These are phyloP conservation scores for Podotricha telesiphe DNA, from an alignment of 2,888 invertebrate species.

Conservation along the genomic window DNA sequence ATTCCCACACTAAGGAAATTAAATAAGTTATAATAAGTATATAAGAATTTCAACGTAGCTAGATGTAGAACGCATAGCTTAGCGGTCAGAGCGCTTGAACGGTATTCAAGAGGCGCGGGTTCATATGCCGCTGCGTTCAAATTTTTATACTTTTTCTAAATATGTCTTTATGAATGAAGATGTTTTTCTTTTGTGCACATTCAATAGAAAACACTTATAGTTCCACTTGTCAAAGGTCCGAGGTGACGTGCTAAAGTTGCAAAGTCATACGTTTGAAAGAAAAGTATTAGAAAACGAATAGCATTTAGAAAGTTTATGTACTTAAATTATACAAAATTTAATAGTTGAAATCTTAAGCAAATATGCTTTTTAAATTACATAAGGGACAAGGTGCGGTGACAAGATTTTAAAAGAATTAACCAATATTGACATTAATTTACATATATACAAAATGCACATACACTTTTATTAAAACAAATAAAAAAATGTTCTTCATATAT, in stretches of 20 bases:
- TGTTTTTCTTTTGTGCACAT: background rate
- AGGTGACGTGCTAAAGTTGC: background rate
- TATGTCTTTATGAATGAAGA: background rate
- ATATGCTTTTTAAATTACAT: background rate
- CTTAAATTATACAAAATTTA: background rate
- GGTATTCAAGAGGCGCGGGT: too few relatives aligned
- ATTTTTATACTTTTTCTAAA: too few relatives aligned
- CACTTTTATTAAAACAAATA: too few relatives aligned
- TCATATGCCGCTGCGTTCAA: too few relatives aligned
- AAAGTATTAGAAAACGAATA: background rate
- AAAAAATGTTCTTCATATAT: too few relatives aligned
- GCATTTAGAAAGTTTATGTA: constrained; percentile 1
- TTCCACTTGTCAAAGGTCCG: background rate
- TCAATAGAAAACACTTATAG: background rate
- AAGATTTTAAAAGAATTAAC: background rate
- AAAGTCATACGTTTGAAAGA: background rate
- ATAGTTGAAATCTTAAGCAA: background rate
- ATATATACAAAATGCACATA: too few relatives aligned
- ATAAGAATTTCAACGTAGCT: too few relatives aligned
- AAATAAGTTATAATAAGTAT: too few relatives aligned
- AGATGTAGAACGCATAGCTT: too few relatives aligned
- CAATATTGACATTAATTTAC: too few relatives aligned
- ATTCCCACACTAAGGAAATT: too few relatives aligned
- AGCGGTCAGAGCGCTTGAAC: too few relatives aligned
- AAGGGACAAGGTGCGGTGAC: background rate